Percentiles rank a stretch among this genome's conserved stretches.
Conservation (phyloP, 2,888 invertebrate genomes). For the Syrphus vitripennis region DNA sequence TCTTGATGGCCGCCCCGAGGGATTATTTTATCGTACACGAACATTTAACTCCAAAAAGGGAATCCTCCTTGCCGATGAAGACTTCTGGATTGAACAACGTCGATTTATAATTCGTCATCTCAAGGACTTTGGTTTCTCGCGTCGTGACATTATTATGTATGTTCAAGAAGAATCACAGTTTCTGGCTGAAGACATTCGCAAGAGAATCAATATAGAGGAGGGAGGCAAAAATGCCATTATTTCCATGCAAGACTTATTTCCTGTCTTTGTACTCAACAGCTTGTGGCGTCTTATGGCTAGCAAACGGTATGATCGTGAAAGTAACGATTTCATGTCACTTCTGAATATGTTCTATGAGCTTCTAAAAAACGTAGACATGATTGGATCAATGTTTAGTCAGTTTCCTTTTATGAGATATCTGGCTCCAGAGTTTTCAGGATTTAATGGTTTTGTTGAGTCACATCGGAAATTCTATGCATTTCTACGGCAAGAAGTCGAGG, state of each 20-base stretch:
- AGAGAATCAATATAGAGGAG: conserved; percentile 79
- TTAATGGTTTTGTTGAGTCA: conserved; percentile 86
- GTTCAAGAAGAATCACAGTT: conserved; percentile 87
- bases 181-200: conserved; percentile 83
- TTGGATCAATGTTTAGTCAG: conserved; percentile 90
- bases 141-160: conserved; percentile 88
- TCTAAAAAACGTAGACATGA: conserved; percentile 90
- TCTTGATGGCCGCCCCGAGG: conserved; percentile 89
- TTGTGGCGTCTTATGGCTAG: conserved; percentile 93
- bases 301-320: conserved; percentile 86
- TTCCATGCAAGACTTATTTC: conserved; percentile 88
- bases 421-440: conserved; percentile 90
- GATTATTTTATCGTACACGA: conserved; percentile 88
- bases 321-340: conserved; percentile 86
- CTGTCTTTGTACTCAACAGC: conserved; percentile 89
- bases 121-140: conserved; percentile 91
- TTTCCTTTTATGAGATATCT: conserved; percentile 88
- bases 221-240: conserved; percentile 82
- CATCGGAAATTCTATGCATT: conserved; percentile 89
- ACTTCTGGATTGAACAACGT: conserved; percentile 88
- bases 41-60: conserved; percentile 90
- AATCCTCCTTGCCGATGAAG: conserved; percentile 87
- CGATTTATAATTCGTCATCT: conserved; percentile 89
- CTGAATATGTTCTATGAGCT: conserved; percentile 87
- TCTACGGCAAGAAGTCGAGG: conserved; percentile 86